Conservation (phyloP, 1,140 invertebrate species). For the Brachionus plicatilis region DNA sequence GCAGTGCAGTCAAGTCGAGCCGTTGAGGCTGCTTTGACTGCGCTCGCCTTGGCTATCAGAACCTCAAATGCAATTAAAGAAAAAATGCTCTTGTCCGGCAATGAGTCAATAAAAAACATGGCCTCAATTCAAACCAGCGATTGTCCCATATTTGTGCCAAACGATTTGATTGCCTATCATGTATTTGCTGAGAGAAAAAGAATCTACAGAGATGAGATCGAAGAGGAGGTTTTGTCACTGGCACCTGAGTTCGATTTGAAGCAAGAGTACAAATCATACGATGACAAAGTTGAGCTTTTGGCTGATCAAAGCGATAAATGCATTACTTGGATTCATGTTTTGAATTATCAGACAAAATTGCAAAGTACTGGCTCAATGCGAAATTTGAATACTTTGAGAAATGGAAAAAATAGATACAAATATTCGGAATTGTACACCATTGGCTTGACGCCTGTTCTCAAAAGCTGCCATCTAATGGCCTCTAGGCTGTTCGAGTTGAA, state of each 20-base stretch:
- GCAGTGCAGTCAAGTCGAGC: background rate
- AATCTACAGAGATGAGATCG: constrained; percentile 19
- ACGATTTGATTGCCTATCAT: constrained; percentile 11
- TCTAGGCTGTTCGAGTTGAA: constrained; percentile 8
- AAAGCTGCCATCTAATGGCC: background rate
- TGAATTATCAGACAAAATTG: constrained; percentile 35
- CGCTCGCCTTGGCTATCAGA: background rate
- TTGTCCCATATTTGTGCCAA: constrained; percentile 1
- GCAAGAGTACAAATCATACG: constrained; percentile 26
- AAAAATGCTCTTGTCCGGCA: constrained; percentile 9
- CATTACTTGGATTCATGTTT: constrained; percentile 34
- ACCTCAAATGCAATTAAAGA: constrained; percentile 4
- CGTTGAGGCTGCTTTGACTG: constrained; percentile 24
- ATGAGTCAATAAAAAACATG: constrained; percentile 34
- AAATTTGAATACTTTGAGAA: constrained; percentile 23
- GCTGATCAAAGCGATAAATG: constrained; percentile 21
- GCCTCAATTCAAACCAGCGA: background rate
- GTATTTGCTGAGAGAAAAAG: constrained; percentile 16
- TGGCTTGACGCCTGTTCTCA: background rate
- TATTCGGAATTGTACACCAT: constrained; percentile 35
- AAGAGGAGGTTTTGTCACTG: constrained; percentile 23
- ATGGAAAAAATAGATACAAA: constrained; percentile 24
- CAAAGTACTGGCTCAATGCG: constrained; percentile 10
- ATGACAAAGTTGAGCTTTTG: constrained; percentile 3
- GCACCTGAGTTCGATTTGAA: constrained; percentile 9